Evolutionary conservation across 1,140 invertebrate species (phyloP).

Genomic region (Drosophila sp.): DNA sequence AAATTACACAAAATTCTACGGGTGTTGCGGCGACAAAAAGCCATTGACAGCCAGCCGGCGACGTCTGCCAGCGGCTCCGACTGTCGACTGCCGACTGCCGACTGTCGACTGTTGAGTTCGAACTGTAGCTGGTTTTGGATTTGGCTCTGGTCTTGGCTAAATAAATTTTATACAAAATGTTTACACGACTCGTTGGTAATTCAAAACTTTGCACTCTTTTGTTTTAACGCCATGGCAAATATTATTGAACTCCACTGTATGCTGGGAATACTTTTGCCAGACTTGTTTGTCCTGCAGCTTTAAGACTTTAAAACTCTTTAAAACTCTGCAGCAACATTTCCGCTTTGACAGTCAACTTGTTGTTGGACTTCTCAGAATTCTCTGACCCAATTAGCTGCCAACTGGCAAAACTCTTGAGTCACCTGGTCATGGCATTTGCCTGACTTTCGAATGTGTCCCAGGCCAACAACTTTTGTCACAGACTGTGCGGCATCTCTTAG

Average conservation of each 20-base stretch:
- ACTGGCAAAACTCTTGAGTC: slow-evolving; percentile 40
- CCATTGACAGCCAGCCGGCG: slow-evolving; percentile 68
- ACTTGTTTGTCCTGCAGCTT: slow-evolving; percentile 15
- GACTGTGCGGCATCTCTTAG: slow-evolving; percentile 18
- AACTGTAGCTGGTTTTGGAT: slow-evolving; percentile 1
- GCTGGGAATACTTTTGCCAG: neutral
- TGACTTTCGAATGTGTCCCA: slow-evolving; percentile 45
- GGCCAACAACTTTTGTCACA: slow-evolving; percentile 40
- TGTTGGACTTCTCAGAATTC: slow-evolving; percentile 20
- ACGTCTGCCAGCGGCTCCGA: slow-evolving; percentile 43
- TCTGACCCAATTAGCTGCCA: slow-evolving; percentile 70
- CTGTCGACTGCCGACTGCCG: no score
- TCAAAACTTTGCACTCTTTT: slow-evolving; percentile 72
- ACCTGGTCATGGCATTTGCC: slow-evolving; percentile 43
- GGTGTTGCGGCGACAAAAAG: slow-evolving; percentile 79
- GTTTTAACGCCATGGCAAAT: slow-evolving; percentile 59
- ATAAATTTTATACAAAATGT: slow-evolving; percentile 74
- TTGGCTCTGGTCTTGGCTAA: slow-evolving; percentile 45
- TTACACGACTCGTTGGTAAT: slow-evolving; percentile 68
- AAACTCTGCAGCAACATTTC: slow-evolving; percentile 16
- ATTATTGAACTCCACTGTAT: slow-evolving; percentile 66
- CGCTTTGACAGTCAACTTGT: slow-evolving; percentile 25
- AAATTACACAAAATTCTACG: slow-evolving; percentile 83
- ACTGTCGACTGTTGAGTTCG: no score
- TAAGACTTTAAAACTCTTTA: slow-evolving; percentile 45